Evolutionary conservation across 1,140 invertebrate genomes (phyloP), one percentile per base, ranked within the genome.

Genomic region (Acromyrmex charruanus): DNA sequence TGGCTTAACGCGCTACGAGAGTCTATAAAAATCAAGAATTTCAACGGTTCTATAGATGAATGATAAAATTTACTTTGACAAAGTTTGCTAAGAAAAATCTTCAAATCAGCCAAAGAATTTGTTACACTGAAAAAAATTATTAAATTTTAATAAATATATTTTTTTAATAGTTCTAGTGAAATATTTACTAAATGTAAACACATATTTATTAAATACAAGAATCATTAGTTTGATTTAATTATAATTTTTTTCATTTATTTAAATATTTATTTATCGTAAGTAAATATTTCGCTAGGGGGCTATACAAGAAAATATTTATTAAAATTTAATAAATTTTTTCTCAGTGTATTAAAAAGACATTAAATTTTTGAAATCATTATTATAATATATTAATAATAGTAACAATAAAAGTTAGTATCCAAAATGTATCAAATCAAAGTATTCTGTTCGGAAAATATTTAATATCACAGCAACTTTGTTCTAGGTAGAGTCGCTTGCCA

Each of bases 401-500:
- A 44, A 44, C 39, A 44, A 44, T 3, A 10, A 58, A 25, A 21
- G 28, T 59, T 7, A 51, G 0, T 59, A 49, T 21, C 18, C n/a
- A 59, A 75, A 59, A 9, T 58, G 4, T 31, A 55, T 14, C 6
- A 5, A 49, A 69, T 49, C 3, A 35, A 74, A 75, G 6, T 59
- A 39, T 75, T 59, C 14, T 69, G 16, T 72, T 58, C 58, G 0
- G 28, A 74, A 18, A 14, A 55, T 1, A 55, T 71, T 44, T 6
- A 39, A 31, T 35, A 39, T 75, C n/a, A 18, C 7, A 39, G 55
- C 3, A 4, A 21, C 28, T 59, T 74, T 74, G 31, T 58, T 74
- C 31, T 74, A 74, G 53, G 3, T 75, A 18, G 28, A 59, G 31
- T 75, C 0, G 31, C 55, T 75, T 59, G 49, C 53, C n/a, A 75